Base-by-base conservation (phyloP, 1,140 invertebrate species). In the Hylaeus volcanicus region DNA sequence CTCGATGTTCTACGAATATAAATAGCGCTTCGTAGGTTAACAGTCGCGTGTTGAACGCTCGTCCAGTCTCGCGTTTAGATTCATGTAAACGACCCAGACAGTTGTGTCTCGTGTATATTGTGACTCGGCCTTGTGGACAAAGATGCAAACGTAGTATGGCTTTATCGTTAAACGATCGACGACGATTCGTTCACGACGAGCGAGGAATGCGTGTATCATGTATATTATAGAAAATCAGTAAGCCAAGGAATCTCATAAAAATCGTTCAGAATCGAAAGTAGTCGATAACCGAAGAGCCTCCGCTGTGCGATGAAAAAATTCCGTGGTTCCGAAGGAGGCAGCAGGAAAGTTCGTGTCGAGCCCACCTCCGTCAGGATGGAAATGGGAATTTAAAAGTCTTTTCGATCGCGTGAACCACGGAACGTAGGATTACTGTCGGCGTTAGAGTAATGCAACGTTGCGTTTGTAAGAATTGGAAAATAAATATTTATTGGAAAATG, bases 61-160 rank as follows among this genome's bases (percentile, higher is more conserved):
- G 71, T 51, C 15, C 15, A 48, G 61, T 63, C 45, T 48, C 77
- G 70, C 71, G 70, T 65, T 74, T 74, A 73, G 61, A 39, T 26
- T 74, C 70, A 74, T 79, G 77, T 74, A 74, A 79, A 74, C 77
- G 70, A 71, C 48, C 15, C 68, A 37, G n/a, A 63, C 5, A 45
- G 69, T 55, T 56, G 64, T 64, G 64, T 73, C 39, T 56, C 60
- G 37, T 43, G 69, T 45, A 41, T 11, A 48, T 41, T 39, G 26
- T 26, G 77, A 55, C 60, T 12, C 51, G 6, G n/a, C 15, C 45
- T 41, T 43, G 56, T 26, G 48, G 77, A 74, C 15, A 55, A 53
- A 74, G 11, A 45, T 61, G 5, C n/a, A 14, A 64, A 39, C 15
- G 69, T 51, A 55, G 41, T 14, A 43, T 9, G 77, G 51, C 55